Evolutionary conservation across 2,888 invertebrate genomes (phyloP), one percentile per base, ranked within the genome.

Genomic region (Cataglyphis livida): DNA sequence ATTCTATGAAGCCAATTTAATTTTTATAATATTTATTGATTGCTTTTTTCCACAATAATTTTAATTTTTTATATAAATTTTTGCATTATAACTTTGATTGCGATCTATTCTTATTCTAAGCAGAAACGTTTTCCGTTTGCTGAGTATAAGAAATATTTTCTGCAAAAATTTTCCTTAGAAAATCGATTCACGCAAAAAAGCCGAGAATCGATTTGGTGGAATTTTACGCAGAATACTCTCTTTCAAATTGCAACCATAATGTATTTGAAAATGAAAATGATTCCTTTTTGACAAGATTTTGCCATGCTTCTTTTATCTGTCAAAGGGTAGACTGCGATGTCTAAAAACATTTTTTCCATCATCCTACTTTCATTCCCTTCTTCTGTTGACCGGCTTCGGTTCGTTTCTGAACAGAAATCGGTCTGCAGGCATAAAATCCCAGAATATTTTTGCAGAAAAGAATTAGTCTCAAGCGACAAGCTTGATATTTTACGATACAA

Each of bases 151-250:
- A 21, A 41, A 54, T 10, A 35, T 65, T 54, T 61, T 32, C 28
- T 44, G 28, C 18, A 44, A 38, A 65, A n/a, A 2, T 28, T 38
- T 73, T 57, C 64, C 44, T 41, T 21, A 48, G 41, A 38, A 61
- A 59, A 12, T 38, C 28, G 15, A 18, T 21, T 35, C 32, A 66
- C 18, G 28, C 32, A 71, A 2, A 41, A 57, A 73, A 15, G 21
- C 15, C 54, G 44, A 38, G 76, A 65, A 61, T 66, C 76, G 57
- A 87, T 74, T 81, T 59, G 68, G 48, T 41, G 70, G 21, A 74
- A 82, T 81, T 62, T 61, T 64, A 75, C 48, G 32, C 51, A 65
- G 44, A 44, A 54, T 66, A 82, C 75, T 88, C 81, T 81, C 78
- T 64, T 51, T 82, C 64, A 54, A 25, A 35, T 65, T 68, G 10